Percentiles rank a stretch among this genome's conserved stretches.
These are phyloP conservation scores for Coelopa pilipes DNA, from an alignment of 2,888 invertebrate genomes.

Conservation along the genomic window DNA sequence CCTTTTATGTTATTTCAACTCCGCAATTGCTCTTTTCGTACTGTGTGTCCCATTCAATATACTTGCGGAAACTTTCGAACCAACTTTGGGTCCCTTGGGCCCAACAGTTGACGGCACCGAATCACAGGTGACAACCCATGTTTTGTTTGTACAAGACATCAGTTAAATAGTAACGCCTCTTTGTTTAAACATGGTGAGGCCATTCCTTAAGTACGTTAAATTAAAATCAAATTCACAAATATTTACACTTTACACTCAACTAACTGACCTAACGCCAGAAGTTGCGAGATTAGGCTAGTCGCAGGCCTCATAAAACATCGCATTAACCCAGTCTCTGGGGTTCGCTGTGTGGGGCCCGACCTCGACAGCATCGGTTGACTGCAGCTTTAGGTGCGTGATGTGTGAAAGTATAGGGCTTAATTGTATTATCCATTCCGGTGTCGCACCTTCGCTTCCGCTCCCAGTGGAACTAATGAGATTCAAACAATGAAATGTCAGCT, in stretches of 20 bases:
- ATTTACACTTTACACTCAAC: background rate
- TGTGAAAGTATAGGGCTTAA: slow-evolving; percentile 18
- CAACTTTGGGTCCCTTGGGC: background rate
- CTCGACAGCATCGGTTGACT: no score
- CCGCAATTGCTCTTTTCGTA: background rate
- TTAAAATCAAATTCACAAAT: slow-evolving; percentile 12
- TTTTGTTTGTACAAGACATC: no score
- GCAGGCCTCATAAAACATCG: background rate
- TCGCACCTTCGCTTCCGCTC: slow-evolving; percentile 27
- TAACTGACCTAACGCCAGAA: no score
- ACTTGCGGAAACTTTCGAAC: slow-evolving; percentile 24
- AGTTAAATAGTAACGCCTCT: no score
- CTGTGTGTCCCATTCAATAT: slow-evolving; percentile 19
- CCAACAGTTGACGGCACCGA: background rate
- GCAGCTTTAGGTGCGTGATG: no score
- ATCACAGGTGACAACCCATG: background rate
- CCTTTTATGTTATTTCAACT: background rate
- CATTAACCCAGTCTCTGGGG: background rate
- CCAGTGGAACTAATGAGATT: slow-evolving; percentile 34
- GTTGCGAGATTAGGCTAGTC: no score
- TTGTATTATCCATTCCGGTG: slow-evolving; percentile 15
- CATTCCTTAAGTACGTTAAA: slow-evolving; percentile 14
- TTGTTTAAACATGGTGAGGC: no score
- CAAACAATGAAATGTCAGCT: slow-evolving; percentile 24
- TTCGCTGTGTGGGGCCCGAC: background rate